Conservation (phyloP, 2,888 invertebrate species). For the Colostygia pectinataria region DNA sequence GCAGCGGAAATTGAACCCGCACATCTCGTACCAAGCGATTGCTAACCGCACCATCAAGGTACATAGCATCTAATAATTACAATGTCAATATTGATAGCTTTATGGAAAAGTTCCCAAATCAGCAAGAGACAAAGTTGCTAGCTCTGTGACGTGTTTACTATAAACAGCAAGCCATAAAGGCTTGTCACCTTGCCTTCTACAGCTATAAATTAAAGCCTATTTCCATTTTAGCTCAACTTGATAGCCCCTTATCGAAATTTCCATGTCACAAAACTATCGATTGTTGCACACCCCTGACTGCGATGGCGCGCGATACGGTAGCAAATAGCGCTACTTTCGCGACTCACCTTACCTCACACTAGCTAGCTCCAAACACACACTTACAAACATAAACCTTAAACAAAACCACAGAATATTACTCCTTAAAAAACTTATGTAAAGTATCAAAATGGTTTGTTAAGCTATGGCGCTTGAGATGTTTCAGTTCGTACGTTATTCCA, state of each 20-base stretch:
- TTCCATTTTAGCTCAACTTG: conserved; percentile 25
- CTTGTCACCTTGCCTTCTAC: conserved; percentile 17
- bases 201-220: conserved; percentile 24
- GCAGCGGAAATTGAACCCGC: no score
- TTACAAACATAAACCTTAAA: conserved; percentile 33
- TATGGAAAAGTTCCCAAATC: background rate
- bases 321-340: conserved; percentile 81
- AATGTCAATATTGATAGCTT: no score
- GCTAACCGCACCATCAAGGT: no score
- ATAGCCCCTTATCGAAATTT: conserved; percentile 24
- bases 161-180: conserved; percentile 18
- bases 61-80: no score
- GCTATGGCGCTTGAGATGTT: conserved; percentile 38
- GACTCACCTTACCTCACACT: conserved; percentile 77
- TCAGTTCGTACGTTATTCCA: conserved; percentile 43
- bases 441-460: conserved; percentile 19
- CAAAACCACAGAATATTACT: conserved; percentile 32
- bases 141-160: conserved; percentile 7
- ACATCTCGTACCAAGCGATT: no score
- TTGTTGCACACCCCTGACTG: conserved; percentile 53
- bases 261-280: conserved; percentile 34
- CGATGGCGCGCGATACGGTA: conserved; percentile 81
- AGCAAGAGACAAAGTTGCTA: conserved; percentile 5
- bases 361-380: conserved; percentile 42
- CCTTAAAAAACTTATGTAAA: conserved; percentile 33